Percentiles rank a stretch among this genome's conserved stretches.
Evolutionary conservation across 2,113 vertebrate genomes (phyloP).

Genomic region (Chaetodon trifascialis): DNA sequence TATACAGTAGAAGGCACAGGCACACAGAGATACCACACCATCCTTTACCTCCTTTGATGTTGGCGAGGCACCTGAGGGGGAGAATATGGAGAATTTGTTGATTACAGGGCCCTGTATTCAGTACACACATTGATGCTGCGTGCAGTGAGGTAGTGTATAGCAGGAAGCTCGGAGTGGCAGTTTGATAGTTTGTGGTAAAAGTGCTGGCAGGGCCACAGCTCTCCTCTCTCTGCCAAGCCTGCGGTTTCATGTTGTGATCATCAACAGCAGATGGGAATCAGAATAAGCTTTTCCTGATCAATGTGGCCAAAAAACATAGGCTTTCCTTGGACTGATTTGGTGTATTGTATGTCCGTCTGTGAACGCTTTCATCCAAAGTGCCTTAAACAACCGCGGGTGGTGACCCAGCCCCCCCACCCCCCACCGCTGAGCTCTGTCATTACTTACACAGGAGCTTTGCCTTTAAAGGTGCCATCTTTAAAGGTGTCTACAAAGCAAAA

Average conservation of each 20-base stretch:
- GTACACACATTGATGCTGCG: slow-evolving; percentile 56
- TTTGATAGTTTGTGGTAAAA: slow-evolving; percentile 71
- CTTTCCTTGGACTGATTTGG: slow-evolving; percentile 29
- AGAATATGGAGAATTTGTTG: slow-evolving; percentile 72
- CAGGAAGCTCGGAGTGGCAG: slow-evolving; percentile 49
- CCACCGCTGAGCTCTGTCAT: slow-evolving; percentile 18
- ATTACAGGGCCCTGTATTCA: slow-evolving; percentile 77
- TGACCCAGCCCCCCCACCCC: not conserved
- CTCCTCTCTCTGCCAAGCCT: slow-evolving; percentile 60
- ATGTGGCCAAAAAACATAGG: slow-evolving; percentile 35
- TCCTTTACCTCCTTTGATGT: slow-evolving; percentile 81
- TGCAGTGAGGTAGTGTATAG: slow-evolving; percentile 34
- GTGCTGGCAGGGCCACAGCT: slow-evolving; percentile 54
- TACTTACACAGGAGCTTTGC: not conserved
- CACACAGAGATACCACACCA: slow-evolving; percentile 75
- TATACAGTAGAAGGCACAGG: slow-evolving; percentile 65
- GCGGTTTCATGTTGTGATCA: slow-evolving; percentile 63
- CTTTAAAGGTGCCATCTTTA: slow-evolving; percentile 24
- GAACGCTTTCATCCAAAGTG: slow-evolving; percentile 42
- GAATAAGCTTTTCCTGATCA: slow-evolving; percentile 50
- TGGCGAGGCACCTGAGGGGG: slow-evolving; percentile 64
- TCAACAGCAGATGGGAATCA: slow-evolving; percentile 71
- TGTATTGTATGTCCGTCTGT: slow-evolving; percentile 21
- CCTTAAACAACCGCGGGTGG: slow-evolving; percentile 16
- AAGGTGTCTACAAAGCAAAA: slow-evolving; percentile 24